Conservation (phyloP, 2,113 vertebrate species). For the Cyphotilapia sp. region DNA sequence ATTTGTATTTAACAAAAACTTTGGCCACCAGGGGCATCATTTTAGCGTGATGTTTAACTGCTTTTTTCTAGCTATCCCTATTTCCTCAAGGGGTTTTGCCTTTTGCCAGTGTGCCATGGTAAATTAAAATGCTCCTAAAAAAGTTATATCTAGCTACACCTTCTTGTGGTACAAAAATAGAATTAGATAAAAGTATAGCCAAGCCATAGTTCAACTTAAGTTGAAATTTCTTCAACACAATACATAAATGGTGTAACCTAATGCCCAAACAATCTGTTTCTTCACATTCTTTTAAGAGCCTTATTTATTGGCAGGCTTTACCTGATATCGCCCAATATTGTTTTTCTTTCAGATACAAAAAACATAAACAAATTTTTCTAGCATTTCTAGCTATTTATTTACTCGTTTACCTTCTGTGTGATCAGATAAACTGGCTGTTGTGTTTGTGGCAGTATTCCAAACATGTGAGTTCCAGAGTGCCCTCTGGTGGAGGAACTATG, state of each 20-base stretch:
- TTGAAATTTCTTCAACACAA: background rate
- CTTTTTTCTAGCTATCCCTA: background rate
- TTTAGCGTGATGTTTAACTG: background rate
- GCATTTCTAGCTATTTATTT: background rate
- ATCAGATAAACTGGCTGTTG: background rate
- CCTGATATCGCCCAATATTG: background rate
- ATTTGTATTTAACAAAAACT: background rate
- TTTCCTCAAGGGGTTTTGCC: fast-evolving
- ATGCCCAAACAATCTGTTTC: too few relatives aligned
- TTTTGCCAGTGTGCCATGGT: background rate
- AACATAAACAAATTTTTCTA: background rate
- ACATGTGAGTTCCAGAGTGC: background rate
- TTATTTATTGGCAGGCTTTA: background rate
- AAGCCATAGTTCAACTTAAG: background rate
- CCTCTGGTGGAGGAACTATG: background rate
- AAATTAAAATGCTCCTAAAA: background rate
- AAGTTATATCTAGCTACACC: background rate
- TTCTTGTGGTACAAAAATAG: background rate
- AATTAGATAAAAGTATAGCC: background rate
- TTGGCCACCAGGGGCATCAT: background rate
- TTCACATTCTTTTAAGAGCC: background rate
- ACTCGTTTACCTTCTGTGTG: background rate
- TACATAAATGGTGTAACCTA: background rate
- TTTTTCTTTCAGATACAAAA: background rate
- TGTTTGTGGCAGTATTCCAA: background rate